Conservation (phyloP, 2,888 invertebrate genomes). For the Matsumyia berberina region DNA sequence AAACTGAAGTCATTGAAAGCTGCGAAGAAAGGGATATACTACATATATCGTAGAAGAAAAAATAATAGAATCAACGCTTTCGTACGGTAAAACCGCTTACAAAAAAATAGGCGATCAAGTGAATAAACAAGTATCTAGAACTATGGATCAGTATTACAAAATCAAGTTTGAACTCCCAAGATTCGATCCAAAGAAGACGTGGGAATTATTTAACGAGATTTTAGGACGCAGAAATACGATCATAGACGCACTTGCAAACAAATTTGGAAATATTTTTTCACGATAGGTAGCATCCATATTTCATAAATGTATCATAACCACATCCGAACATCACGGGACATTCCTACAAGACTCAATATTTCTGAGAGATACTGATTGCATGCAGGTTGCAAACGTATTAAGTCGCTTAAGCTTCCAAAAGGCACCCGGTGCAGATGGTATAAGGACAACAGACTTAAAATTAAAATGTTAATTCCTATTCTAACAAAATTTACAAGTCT, state of each 20-base stretch:
- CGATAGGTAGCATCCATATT: too few species aligned
- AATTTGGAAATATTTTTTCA: neutral
- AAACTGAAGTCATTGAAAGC: neutral
- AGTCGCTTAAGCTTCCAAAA: neutral
- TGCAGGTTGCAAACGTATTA: neutral
- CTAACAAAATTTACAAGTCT: too few species aligned
- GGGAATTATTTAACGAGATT: neutral
- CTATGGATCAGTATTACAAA: too few species aligned
- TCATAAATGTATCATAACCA: too few species aligned
- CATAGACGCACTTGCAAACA: neutral
- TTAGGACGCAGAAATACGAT: neutral
- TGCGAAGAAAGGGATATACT: conserved; percentile 7
- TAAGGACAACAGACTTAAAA: neutral
- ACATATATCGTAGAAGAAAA: conserved; percentile 10
- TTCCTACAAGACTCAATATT: conserved; percentile 9
- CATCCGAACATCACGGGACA: conserved; percentile 4
- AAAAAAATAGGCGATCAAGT: conserved; percentile 5
- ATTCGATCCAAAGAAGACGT: too few species aligned
- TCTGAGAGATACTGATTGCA: neutral
- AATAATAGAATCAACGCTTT: conserved; percentile 14
- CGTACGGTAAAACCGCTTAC: conserved; percentile 22
- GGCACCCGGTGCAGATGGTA: conserved; percentile 3
- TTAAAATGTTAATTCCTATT: too few species aligned
- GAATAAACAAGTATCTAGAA: conserved; percentile 20
- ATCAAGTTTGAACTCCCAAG: too few species aligned